Conservation (phyloP, 2,113 vertebrate genomes). For the Mustela nigripes region DNA sequence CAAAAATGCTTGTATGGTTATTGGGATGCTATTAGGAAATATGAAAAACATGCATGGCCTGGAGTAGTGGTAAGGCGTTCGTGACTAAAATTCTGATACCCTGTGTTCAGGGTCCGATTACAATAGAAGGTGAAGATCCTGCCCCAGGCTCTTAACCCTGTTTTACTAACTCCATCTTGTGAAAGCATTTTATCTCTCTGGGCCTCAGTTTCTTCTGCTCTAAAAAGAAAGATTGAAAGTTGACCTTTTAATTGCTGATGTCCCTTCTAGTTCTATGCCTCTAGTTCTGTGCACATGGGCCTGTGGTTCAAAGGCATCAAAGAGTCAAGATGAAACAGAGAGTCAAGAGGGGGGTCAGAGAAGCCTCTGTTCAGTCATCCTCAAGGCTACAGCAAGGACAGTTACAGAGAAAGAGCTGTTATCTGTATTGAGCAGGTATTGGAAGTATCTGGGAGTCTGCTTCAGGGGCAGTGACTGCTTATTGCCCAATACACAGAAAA, state of each 20-base stretch:
- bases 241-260: background rate
- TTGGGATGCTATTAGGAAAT: background rate
- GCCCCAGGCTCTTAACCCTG: conserved; percentile 13
- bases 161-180: background rate
- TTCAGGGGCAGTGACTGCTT: background rate
- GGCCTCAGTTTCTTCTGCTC: conserved; percentile 34
- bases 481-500: background rate
- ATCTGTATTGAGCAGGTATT: conserved; percentile 40
- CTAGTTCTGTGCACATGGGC: background rate
- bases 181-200: conserved; percentile 23
- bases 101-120: conserved; percentile 6
- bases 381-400: background rate
- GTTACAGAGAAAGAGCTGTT: conserved; percentile 15
- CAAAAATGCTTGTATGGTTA: background rate
- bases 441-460: background rate
- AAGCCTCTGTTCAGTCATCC: background rate
- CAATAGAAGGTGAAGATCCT: background rate
- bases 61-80: background rate
- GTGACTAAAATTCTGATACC: conserved; percentile 6
- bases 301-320: background rate
- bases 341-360: background rate
- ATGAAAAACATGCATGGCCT: background rate
- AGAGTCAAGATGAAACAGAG: background rate
- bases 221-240: conserved; percentile 11
- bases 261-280: conserved; percentile 31